A percentile compares a stretch with the other conserved stretches of the same genome.
Conservation (phyloP, 1,140 invertebrate species). For the Rhyacophila brunnea region DNA sequence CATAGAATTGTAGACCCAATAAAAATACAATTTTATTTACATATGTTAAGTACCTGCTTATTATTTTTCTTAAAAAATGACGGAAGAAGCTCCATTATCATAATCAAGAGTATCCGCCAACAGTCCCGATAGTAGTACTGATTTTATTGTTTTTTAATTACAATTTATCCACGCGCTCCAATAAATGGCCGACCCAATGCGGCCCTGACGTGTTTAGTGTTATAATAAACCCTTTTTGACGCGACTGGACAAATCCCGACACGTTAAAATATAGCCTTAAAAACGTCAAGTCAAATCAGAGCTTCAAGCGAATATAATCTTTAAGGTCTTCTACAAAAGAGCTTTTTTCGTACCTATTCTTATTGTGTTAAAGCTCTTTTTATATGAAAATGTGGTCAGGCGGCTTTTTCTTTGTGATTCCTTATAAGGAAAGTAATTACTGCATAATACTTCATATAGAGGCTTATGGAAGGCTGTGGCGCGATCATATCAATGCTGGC, state of each 20-base stretch:
- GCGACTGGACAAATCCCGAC: conserved; percentile 33
- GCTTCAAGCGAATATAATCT: not conserved
- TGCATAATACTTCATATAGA: conserved; percentile 16
- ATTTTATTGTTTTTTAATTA: no score
- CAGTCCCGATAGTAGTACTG: no score
- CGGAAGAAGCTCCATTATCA: no score
- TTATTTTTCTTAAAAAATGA: no score
- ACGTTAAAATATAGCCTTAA: not conserved
- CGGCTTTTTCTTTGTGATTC: conserved; percentile 46
- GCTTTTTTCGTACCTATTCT: not conserved
- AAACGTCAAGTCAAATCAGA: not conserved
- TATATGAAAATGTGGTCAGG: conserved; percentile 5
- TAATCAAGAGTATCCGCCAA: no score
- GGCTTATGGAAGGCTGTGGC: conserved; percentile 1
- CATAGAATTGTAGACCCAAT: no score
- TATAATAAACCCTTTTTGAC: conserved; percentile 37
- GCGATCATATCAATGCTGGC: conserved; percentile 1
- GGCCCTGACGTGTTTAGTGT: conserved; percentile 33
- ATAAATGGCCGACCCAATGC: conserved; percentile 4
- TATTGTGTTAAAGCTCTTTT: conserved; percentile 1
- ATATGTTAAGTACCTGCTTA: no score
- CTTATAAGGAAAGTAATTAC: conserved; percentile 50
- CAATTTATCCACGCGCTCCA: no score
- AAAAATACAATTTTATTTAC: no score
- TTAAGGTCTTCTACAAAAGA: not conserved